These are phyloP conservation scores for Dromaius novaehollandiae DNA, from an alignment of 2,113 vertebrate genomes.

Conservation along the genomic window DNA sequence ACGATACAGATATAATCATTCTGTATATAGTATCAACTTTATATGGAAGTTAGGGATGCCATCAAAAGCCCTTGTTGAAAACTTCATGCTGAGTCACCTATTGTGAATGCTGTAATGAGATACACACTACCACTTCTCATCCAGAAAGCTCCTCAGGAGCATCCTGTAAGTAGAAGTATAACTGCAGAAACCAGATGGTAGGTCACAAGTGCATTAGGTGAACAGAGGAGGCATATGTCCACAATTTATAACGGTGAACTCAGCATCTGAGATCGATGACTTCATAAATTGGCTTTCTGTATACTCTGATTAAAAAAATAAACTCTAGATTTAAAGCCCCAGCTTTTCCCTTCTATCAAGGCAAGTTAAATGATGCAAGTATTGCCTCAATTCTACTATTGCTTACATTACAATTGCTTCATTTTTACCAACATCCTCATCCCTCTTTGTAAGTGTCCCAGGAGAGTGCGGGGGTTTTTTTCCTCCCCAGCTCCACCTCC, in stretches of 20 bases:
- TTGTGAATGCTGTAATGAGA: accelerated
- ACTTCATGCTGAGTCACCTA: neutral
- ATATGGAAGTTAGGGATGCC: neutral
- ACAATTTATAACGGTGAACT: neutral
- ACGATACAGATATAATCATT: neutral
- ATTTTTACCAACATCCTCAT: neutral
- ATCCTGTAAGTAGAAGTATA: neutral
- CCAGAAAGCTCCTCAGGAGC: neutral
- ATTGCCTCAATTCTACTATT: neutral
- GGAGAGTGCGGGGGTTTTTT: neutral
- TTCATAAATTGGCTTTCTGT: neutral
- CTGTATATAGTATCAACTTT: neutral
- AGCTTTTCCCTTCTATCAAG: neutral
- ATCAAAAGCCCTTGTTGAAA: neutral
- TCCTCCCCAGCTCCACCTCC: neutral
- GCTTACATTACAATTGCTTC: neutral
- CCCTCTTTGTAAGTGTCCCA: neutral
- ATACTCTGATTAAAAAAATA: neutral
- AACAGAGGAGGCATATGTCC: neutral
- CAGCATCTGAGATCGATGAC: neutral
- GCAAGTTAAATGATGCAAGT: neutral
- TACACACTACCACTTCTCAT: neutral
- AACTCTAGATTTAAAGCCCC: neutral
- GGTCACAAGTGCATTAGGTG: no score
- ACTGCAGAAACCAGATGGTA: neutral